Base-by-base conservation (phyloP, 2,113 vertebrate genomes). In the Sander vitreus region DNA sequence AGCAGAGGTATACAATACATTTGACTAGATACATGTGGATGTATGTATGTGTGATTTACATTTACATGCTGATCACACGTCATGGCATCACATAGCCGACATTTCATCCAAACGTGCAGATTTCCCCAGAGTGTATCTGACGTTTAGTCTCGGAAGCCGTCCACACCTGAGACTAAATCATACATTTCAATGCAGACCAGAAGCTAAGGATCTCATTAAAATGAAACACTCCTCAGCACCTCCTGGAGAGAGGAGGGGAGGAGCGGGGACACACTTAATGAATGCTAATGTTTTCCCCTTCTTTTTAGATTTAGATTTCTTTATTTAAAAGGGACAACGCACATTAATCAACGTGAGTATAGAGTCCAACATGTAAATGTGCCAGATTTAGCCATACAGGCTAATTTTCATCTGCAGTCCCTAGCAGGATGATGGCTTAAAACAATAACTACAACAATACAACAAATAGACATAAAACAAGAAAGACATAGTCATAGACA, bases 141-240 rank as follows among this genome's bases (percentile, higher is more conserved):
- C 58, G 63, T 80, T 85, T 75, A 58, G 73, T 77, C 82, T 73
- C 4, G 3, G 71, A 64, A 53, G 69, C 54, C 60, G 45, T 75
- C 60, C 39, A 23, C 63, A 3, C 71, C 59, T 27, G 43, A 25
- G 76, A 51, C 76, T 55, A 57, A 84, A 84, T 74, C 50, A 43
- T 63, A 63, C 73, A 77, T 81, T 83, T 85, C 69, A 57, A 51
- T 76, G 70, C 84, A 77, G 81, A 73, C 50, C 39, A 76, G 45
- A 65, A 79, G 59, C 72, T 58, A 79, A 88, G 67, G 76, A 80
- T 76, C 91, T 89, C 89, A 85, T 90, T 91, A 86, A 90, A 89
- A 77, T 50, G 78, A 79, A 78, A 76, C 62, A 6, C 11, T 80
- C 81, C 73, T 80, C 74, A 73, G 55, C 58, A 76, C 73, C 77